Evolutionary conservation across 92 coral and sea anemone genomes (phyloP), one percentile per base, ranked within the genome.

Genomic region (Umimayanthus kanabou): DNA sequence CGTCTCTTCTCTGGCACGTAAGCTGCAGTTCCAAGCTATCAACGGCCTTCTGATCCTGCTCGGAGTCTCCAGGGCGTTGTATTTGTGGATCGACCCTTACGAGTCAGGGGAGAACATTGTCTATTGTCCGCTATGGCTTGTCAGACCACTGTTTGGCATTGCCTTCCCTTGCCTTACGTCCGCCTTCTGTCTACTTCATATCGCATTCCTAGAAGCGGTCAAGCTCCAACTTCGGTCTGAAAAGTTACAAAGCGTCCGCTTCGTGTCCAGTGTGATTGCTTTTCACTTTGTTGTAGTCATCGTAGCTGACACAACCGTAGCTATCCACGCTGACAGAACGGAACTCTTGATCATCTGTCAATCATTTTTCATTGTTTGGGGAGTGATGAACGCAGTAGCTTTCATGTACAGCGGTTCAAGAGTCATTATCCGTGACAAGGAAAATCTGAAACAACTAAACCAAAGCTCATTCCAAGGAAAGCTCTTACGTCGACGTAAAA

Each of bases 151-250:
- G 6, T 96, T 94, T 85, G 98, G 98, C 26, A 88, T 96, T 49
- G 97, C 95, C 28, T 96, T 94, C 85, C 98, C 98, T 4, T 94
- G 98, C 85, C 92, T 95, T 39, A 94, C 91, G 43, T 93, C 98
- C 20, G 97, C 95, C 39, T 96, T 94, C 79, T 92, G 96, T 64
- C 88, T 96, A n/a, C 89, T 96, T 73, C 97, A 93, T 73, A 84
- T 91, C 81, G 98, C 97, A 7, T 94, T 96, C 87, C 92, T 94
- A 26, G 97, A 96, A 53, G 97, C 89, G 23, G 89, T 96, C 39
- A 91, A 96, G 80, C 80, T 94, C 33, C 86, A 89, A 14, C 78
- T 90, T 39, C 88, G 88, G 8, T 81, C 91, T 13, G 73, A 90
- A 80, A 90, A 90, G 43, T 85, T 96, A 33, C 92, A 88, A 70